Evolutionary conservation across 2,113 vertebrate genomes (phyloP).

Genomic region (Cygnus atratus): DNA sequence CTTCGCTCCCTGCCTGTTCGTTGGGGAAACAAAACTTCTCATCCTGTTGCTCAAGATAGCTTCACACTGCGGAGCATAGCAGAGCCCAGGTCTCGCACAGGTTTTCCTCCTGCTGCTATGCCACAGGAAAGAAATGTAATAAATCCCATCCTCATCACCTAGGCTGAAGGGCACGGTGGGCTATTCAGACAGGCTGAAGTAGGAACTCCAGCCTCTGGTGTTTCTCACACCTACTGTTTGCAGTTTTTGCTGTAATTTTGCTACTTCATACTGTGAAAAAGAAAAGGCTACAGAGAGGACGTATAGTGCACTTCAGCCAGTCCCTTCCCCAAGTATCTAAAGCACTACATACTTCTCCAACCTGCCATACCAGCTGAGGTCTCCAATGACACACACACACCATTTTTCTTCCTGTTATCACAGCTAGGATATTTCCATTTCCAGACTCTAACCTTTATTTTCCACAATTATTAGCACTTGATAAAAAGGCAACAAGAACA

Average conservation of each 20-base stretch:
- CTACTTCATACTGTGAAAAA: neutral
- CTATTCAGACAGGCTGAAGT: neutral
- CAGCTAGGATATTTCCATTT: neutral
- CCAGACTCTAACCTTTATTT: neutral
- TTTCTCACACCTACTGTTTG: neutral
- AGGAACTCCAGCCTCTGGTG: neutral
- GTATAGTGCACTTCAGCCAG: neutral
- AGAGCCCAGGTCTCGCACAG: neutral
- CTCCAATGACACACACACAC: neutral
- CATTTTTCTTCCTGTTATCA: neutral
- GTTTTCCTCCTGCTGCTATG: neutral
- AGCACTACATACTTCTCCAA: neutral
- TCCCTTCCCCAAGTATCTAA: neutral
- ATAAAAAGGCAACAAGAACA: conserved; percentile 2
- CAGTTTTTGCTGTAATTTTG: neutral
- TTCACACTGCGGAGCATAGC: rapidly evolving
- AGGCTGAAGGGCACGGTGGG: rapidly evolving
- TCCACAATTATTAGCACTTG: conserved; percentile 1
- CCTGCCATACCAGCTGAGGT: neutral
- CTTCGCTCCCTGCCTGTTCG: neutral
- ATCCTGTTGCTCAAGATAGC: neutral
- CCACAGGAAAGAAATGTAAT: neutral
- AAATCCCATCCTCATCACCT: neutral
- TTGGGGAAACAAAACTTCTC: neutral
- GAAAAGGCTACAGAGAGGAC: neutral